Evolutionary conservation across 2,797 vertebrate genomes (phyloP).

Genomic region (Cheirogaleus major): DNA sequence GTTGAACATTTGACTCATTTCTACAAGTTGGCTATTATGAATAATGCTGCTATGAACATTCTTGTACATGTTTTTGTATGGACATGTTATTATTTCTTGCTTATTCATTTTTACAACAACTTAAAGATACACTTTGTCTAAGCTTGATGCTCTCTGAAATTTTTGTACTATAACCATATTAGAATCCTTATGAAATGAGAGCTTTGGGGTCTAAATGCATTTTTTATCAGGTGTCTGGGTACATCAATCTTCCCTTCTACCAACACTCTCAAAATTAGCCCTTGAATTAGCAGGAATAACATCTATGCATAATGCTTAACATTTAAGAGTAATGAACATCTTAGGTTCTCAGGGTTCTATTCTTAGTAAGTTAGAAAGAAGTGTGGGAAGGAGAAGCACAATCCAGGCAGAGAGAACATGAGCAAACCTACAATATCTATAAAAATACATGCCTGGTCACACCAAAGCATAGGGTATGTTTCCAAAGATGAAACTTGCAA

Average conservation of each 20-base stretch:
- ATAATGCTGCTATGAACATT: background rate
- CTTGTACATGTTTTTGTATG: background rate
- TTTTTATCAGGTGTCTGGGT: constrained; percentile 46
- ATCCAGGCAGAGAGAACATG: background rate
- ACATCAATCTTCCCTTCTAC: constrained; percentile 23
- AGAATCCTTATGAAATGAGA: background rate
- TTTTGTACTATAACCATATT: background rate
- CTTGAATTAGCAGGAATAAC: constrained; percentile 25
- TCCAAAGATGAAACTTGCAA: background rate
- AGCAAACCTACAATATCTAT: background rate
- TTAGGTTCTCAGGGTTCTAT: constrained; percentile 48
- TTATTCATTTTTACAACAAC: background rate
- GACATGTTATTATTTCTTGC: background rate
- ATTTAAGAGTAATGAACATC: constrained; percentile 65
- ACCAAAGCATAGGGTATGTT: background rate
- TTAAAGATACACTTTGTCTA: background rate
- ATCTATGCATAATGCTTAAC: constrained; percentile 33
- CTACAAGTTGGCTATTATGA: background rate
- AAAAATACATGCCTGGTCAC: background rate
- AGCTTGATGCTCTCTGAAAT: background rate
- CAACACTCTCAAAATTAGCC: constrained; percentile 52
- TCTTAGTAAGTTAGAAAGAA: background rate
- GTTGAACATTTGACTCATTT: background rate
- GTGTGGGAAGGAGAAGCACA: background rate
- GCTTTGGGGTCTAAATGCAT: background rate